A percentile compares a stretch with the other conserved stretches of the same genome.
These are phyloP conservation scores for Lycaon pictus DNA, from an alignment of 2,113 vertebrate species.

Conservation along the genomic window DNA sequence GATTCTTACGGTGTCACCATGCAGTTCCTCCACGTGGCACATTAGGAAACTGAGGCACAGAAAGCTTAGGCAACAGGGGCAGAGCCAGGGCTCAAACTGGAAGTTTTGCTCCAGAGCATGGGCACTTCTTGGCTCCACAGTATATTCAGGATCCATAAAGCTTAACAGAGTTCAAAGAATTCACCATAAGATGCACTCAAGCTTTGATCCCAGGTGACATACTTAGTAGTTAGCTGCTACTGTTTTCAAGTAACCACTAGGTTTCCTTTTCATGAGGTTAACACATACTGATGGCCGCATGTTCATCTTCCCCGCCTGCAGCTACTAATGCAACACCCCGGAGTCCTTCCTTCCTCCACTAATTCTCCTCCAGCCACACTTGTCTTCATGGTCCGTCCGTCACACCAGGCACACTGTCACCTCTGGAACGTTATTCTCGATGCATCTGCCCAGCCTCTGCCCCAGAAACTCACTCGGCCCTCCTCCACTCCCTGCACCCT, in stretches of 20 bases:
- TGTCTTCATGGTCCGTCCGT: fast-evolving
- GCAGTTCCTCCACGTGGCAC: fast-evolving
- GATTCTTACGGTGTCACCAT: fast-evolving
- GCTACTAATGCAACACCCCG: fast-evolving
- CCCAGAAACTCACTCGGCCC: fast-evolving
- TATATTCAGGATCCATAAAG: background rate
- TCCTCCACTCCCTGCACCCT: fast-evolving
- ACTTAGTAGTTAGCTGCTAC: background rate
- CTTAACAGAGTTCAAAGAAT: background rate
- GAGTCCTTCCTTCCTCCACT: background rate
- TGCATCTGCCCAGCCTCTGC: background rate
- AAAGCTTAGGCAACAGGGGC: fast-evolving
- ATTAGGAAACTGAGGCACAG: background rate
- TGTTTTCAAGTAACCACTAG: background rate
- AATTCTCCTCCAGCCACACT: fast-evolving
- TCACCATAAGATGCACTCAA: background rate
- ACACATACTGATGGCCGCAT: fast-evolving
- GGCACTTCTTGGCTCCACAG: fast-evolving
- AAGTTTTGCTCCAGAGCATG: fast-evolving
- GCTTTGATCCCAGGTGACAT: background rate
- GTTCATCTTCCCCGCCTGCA: background rate
- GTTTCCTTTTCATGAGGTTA: background rate
- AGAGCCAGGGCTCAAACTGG: fast-evolving
- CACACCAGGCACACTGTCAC: fast-evolving
- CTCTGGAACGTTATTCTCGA: fast-evolving